These are phyloP conservation scores for Kuschelorhynchus macadamiae DNA, from an alignment of 2,888 invertebrate species.

Conservation along the genomic window DNA sequence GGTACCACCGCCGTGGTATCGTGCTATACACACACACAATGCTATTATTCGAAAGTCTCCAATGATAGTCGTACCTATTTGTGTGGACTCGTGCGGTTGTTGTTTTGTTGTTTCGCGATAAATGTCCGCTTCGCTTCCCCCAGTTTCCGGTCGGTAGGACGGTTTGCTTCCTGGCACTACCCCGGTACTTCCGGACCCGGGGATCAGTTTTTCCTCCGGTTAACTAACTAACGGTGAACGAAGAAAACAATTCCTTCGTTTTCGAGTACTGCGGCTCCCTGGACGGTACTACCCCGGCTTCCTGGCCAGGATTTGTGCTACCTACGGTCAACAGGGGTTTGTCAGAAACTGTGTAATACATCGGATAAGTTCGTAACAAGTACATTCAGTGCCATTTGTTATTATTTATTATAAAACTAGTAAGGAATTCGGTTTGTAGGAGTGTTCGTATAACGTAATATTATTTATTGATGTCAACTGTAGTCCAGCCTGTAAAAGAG, in stretches of 20 bases:
- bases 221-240: no score
- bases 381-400: slow-evolving; percentile 7
- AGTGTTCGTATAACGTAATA: slow-evolving; percentile 32
- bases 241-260: no score
- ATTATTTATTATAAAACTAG: slow-evolving; percentile 3
- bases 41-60: slow-evolving; percentile 44
- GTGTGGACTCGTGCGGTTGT: slow-evolving; percentile 33
- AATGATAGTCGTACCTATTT: slow-evolving; percentile 40
- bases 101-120: slow-evolving; percentile 32
- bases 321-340: background rate
- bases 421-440: slow-evolving; percentile 44
- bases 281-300: slow-evolving; percentile 17
- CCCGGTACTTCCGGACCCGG: no score
- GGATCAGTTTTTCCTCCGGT: no score
- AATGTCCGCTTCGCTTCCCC: slow-evolving; percentile 7
- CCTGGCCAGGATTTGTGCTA: slow-evolving; percentile 6
- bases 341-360: background rate
- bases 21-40: slow-evolving; percentile 44
- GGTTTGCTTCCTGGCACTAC: slow-evolving; percentile 16
- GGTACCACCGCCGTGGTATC: slow-evolving; percentile 41
- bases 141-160: slow-evolving; percentile 16
- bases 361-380: background rate
- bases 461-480: slow-evolving; percentile 21
- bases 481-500: background rate
- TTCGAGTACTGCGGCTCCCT: no score